Percentiles rank a stretch among this genome's conserved stretches.
phyloP scores from a whole-genome alignment of 2,888 invertebrate genomes.

The Scotopteryx bipunctaria region DNA sequence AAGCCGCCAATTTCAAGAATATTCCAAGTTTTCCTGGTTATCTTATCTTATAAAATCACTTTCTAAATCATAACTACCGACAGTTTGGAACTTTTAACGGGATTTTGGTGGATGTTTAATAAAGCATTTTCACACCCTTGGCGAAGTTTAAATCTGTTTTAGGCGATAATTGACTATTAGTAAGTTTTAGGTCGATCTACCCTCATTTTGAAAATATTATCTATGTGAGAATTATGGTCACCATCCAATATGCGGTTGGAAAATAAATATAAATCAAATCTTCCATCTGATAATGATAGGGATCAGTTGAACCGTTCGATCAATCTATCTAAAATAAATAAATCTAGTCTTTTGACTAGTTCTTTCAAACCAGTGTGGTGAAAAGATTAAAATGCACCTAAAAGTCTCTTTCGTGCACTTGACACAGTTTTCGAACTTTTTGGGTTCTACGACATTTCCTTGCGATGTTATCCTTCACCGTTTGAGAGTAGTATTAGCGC shows the following conservation, averaged over 20 bases:
- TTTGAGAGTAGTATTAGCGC: no score
- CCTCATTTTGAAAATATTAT: constrained; percentile 33
- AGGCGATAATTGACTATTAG: constrained; percentile 48
- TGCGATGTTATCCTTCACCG: no score
- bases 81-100: constrained; percentile 38
- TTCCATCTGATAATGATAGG: no score
- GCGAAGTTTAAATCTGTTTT: constrained; percentile 49
- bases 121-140: constrained; percentile 44
- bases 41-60: constrained; percentile 19
- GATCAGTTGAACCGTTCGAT: no score
- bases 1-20: neutral
- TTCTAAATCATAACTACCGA: constrained; percentile 29
- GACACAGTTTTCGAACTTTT: no score
- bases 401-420: no score
- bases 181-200: constrained; percentile 44
- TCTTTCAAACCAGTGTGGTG: no score
- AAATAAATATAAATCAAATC: neutral
- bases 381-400: no score
- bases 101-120: constrained; percentile 44
- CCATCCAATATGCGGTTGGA: neutral
- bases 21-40: neutral
- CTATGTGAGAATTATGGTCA: constrained; percentile 3
- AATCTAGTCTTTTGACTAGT: no score
- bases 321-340: no score
- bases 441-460: no score